A percentile compares a stretch with the other conserved stretches of the same genome.
Evolutionary conservation across 2,888 invertebrate genomes (phyloP).

Genomic region (Agrotis clavis): DNA sequence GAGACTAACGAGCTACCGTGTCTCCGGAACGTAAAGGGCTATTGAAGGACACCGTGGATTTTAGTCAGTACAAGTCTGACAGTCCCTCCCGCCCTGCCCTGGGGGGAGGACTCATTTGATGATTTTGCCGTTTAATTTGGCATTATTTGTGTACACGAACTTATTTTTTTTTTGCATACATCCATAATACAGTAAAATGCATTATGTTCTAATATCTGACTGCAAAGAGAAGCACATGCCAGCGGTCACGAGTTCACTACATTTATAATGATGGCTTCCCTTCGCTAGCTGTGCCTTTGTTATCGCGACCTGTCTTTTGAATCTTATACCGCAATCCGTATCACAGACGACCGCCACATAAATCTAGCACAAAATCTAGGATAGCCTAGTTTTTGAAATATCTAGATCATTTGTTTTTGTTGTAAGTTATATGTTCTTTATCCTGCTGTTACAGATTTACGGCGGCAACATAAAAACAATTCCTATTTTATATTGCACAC

Average conservation of each 20-base stretch:
- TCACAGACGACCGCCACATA: not conserved
- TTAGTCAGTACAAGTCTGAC: no score
- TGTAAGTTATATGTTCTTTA: not conserved
- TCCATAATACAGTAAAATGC: not conserved
- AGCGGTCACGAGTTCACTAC: constrained; percentile 10
- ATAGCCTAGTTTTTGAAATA: not conserved
- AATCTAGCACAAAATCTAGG: not conserved
- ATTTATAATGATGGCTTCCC: constrained; percentile 33
- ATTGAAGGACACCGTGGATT: no score
- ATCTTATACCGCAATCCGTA: constrained; percentile 4
- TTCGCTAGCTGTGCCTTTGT: constrained; percentile 14
- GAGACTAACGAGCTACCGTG: no score
- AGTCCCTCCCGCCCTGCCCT: no score
- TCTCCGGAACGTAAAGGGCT: no score
- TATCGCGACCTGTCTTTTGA: constrained; percentile 9
- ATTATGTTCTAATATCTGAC: not conserved
- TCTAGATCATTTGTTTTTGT: not conserved
- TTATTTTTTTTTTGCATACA: no score
- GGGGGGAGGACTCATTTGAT: no score
- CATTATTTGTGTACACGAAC: no score
- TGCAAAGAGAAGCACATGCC: constrained; percentile 7
- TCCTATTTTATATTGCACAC: no score
- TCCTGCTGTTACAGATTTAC: no score
- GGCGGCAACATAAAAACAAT: no score
- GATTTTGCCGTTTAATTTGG: no score